Base-by-base conservation (phyloP, 2,888 invertebrate genomes). In the Heliconius ismenius region DNA sequence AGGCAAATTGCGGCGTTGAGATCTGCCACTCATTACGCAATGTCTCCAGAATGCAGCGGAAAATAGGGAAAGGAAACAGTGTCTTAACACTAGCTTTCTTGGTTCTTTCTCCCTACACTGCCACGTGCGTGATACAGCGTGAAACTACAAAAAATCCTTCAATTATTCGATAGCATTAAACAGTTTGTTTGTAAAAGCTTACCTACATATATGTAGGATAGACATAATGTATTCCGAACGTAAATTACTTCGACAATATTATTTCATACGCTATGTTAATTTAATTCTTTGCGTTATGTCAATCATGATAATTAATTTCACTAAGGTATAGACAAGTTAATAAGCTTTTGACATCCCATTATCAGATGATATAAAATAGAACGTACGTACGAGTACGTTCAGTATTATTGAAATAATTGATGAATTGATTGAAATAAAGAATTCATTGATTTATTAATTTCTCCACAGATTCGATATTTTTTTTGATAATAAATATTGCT, bases 251-350 rank as follows among this genome's bases (percentile, higher is more conserved):
- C 28, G 11, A 21, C 21, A 54, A 21, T 28, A 54, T 69, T 54
- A 28, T 49, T 13, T 13, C 21, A 68, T 60, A 60, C 60, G 24
- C 28, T 28, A 13, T 49, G 28, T 43, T 18, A 49, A 69, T 69
- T 69, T 28, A 54, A 69, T 69, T 49, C 28, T 54, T 36, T 65
- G 11, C 21, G n/a, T 54, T 54, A 69, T 28, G 54, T 54, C 54
- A 70, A 54, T 70, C 54, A 70, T 54, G 3, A n/a, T 70, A 70
- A 70, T 70, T 70, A 70, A 70, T 58, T 70, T 70, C 32, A 70
- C 32, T 70, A 70, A 54, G 58, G 69, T 32, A 70, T 32, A 54
- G 69, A 58, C 69, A 32, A 21, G 32, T 32, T 70, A 70, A 58
- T 70, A 70, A 32, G 69, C 54, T 70, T 70, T 70, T 70, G 69